Percentiles rank a stretch among this genome's conserved stretches.
phyloP scores from a whole-genome alignment of 2,113 vertebrate species.

The Anoplopoma fimbria region DNA sequence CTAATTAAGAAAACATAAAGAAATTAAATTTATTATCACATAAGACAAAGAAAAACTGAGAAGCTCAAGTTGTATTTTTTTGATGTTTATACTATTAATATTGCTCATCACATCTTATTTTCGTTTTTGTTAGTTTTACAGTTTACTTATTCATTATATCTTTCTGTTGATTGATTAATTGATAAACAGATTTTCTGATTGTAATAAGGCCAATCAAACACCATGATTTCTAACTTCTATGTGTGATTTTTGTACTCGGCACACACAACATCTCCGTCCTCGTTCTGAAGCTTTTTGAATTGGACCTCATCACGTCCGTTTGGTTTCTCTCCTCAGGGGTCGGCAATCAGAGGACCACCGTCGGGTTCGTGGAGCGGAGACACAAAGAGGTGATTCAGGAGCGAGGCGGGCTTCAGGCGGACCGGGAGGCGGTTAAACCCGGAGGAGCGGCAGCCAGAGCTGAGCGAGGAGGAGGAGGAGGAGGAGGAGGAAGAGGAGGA shows the following conservation, averaged over 20 bases:
- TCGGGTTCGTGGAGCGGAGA: constrained; percentile 85
- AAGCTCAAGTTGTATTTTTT: not conserved
- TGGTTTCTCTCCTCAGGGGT: constrained; percentile 78
- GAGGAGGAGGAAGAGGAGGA: not conserved
- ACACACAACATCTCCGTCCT: not conserved
- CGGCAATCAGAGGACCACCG: constrained; percentile 78
- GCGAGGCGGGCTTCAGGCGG: constrained; percentile 69
- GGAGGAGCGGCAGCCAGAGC: not conserved
- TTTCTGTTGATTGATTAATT: not conserved
- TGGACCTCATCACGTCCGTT: not conserved
- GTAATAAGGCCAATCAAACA: not conserved
- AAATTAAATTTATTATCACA: not conserved
- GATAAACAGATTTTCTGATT: too few species aligned
- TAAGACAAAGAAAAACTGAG: not conserved
- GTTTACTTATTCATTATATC: too few species aligned
- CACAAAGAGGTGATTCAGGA: constrained; percentile 81
- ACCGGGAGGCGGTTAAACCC: constrained; percentile 22
- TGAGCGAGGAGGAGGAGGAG: constrained; percentile 2
- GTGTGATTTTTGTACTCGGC: not conserved
- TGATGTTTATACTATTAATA: not conserved
- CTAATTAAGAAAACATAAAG: not conserved
- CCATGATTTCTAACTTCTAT: not conserved
- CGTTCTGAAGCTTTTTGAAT: not conserved
- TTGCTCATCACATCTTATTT: not conserved
- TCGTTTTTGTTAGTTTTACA: not conserved